phyloP scores from a whole-genome alignment of 1,140 invertebrate species.

The Cydia pomonella region DNA sequence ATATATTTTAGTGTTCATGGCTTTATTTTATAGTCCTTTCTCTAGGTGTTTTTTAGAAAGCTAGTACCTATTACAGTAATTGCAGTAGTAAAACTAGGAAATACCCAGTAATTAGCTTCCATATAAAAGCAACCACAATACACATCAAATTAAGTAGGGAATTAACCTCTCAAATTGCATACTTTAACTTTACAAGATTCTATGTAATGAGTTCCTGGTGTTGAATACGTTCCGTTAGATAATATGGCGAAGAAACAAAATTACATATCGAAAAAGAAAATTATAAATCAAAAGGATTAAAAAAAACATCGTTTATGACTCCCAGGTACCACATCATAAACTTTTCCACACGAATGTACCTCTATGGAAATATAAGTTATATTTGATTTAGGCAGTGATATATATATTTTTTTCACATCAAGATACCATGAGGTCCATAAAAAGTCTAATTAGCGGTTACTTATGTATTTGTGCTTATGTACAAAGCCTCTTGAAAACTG shows the following conservation, averaged over 20 bases:
- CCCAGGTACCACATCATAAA: too few relatives aligned
- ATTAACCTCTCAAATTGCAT: not conserved
- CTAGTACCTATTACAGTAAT: not conserved
- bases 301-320: too few relatives aligned
- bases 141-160: not conserved
- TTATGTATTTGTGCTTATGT: too few relatives aligned
- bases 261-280: too few relatives aligned
- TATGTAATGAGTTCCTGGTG: not conserved
- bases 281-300: too few relatives aligned
- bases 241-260: too few relatives aligned
- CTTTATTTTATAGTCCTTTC: not conserved
- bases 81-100: not conserved
- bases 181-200: not conserved
- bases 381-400: too few relatives aligned
- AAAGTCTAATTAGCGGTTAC: not conserved
- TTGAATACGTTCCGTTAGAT: too few relatives aligned
- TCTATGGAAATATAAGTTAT: too few relatives aligned
- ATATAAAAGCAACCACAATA: not conserved
- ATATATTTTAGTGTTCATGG: not conserved
- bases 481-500: slow-evolving; percentile 56
- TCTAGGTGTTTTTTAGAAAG: not conserved
- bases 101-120: not conserved
- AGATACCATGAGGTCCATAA: not conserved
- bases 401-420: not conserved
- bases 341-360: too few relatives aligned